Evolutionary conservation across 2,888 invertebrate genomes (phyloP).

Genomic region (Dryobota labecula): DNA sequence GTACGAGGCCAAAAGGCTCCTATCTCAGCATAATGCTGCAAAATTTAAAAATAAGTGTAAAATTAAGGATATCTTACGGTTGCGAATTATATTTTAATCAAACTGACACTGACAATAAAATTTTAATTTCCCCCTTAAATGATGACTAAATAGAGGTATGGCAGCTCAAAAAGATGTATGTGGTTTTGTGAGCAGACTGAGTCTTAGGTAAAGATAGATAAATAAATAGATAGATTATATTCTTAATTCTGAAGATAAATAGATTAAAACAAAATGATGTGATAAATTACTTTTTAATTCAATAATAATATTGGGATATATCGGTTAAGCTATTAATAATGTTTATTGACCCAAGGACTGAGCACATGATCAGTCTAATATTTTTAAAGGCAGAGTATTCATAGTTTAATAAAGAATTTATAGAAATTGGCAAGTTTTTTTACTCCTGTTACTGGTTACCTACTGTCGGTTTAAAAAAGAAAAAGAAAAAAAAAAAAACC

Average conservation of each 20-base stretch:
- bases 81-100: no score
- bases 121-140: no score
- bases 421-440: background rate
- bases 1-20: no score
- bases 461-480: no score
- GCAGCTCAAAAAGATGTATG: background rate
- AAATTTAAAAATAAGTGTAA: no score
- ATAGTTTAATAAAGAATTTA: constrained; percentile 1
- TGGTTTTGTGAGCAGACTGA: background rate
- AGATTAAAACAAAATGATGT: background rate
- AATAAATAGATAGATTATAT: no score
- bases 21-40: no score
- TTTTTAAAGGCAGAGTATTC: background rate
- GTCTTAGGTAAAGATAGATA: no score
- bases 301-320: background rate
- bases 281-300: background rate
- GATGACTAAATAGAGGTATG: no score
- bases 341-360: background rate
- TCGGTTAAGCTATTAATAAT: background rate
- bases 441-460: background rate
- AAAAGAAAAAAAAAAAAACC: no score
- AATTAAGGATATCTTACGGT: no score
- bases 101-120: no score
- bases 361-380: background rate
- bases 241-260: background rate